These are phyloP conservation scores for Trinectes maculatus DNA, from an alignment of 2,113 vertebrate genomes.

Conservation along the genomic window DNA sequence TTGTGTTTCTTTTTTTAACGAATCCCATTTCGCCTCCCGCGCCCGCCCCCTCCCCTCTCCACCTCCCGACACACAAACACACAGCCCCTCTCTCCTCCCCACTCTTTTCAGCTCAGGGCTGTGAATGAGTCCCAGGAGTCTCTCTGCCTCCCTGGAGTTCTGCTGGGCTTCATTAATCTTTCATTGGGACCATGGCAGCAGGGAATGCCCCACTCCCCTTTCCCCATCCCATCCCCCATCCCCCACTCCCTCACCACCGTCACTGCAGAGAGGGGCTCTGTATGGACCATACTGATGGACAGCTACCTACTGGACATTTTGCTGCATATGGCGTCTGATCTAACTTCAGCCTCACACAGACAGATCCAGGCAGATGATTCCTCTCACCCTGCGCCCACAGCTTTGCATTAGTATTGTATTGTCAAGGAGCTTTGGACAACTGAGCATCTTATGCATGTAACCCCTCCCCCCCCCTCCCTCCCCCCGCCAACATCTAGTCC, in stretches of 20 bases:
- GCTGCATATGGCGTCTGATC: constrained; percentile 7
- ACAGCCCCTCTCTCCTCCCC: constrained; percentile 49
- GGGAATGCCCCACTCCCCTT: constrained; percentile 58
- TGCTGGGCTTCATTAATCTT: constrained; percentile 85
- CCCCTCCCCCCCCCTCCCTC: neutral
- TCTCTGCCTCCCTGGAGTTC: constrained; percentile 81
- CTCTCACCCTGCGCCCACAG: constrained; percentile 54
- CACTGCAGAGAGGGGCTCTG: constrained; percentile 45
- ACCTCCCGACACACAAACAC: constrained; percentile 50
- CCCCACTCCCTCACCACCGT: constrained; percentile 10
- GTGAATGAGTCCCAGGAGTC: constrained; percentile 84
- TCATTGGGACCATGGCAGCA: constrained; percentile 83
- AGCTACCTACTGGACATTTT: constrained; percentile 21
- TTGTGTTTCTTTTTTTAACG: constrained; percentile 73
- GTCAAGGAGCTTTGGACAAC: constrained; percentile 57
- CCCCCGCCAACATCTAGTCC: constrained; percentile 64
- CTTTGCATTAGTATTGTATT: constrained; percentile 71
- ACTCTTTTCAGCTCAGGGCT: constrained; percentile 80
- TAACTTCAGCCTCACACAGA: constrained; percentile 38
- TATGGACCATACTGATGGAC: constrained; percentile 17
- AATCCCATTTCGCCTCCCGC: constrained; percentile 56
- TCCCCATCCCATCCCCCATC: neutral
- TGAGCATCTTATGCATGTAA: constrained; percentile 50
- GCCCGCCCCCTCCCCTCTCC: too few species aligned
- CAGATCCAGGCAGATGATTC: constrained; percentile 37